These are phyloP conservation scores for Drosophila leonis DNA, from an alignment of 2,888 invertebrate genomes.

Conservation along the genomic window DNA sequence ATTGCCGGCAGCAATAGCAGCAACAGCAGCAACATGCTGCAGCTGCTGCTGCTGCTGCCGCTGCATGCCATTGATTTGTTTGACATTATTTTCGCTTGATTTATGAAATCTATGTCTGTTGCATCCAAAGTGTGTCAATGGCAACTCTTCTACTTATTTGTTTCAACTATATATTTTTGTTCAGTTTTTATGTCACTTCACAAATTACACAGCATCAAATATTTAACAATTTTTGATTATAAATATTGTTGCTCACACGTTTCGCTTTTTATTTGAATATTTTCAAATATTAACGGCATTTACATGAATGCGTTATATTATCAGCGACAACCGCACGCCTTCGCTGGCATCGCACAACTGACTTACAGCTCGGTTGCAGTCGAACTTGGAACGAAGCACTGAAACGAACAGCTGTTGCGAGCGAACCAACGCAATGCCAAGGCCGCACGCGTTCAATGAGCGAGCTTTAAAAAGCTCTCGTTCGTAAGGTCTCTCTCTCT, in stretches of 20 bases:
- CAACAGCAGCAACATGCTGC: conserved; percentile 43
- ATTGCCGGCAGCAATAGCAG: conserved; percentile 56
- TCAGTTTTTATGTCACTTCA: conserved; percentile 2
- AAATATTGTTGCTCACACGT: conserved; percentile 5
- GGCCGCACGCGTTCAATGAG: conserved; percentile 49
- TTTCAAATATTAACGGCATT: conserved; percentile 2
- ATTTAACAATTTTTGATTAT: neutral
- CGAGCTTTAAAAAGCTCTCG: conserved; percentile 34
- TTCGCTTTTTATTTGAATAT: conserved; percentile 2
- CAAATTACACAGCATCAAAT: conserved; percentile 4
- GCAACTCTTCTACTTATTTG: neutral
- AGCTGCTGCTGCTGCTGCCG: conserved; percentile 37
- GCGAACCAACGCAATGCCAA: conserved; percentile 63
- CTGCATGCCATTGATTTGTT: conserved; percentile 69
- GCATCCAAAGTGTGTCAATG: conserved; percentile 52
- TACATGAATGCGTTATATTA: neutral
- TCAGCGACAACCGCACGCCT: conserved; percentile 56
- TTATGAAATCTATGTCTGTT: conserved; percentile 60
- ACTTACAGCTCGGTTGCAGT: conserved; percentile 30
- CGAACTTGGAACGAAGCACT: conserved; percentile 28
- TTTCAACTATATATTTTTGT: neutral
- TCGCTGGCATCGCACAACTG: conserved; percentile 57
- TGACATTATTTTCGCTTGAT: conserved; percentile 74
- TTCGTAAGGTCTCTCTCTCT: neutral
- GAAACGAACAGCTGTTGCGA: conserved; percentile 54